Conservation (phyloP, 2,113 vertebrate species). For the Silurus asotus region DNA sequence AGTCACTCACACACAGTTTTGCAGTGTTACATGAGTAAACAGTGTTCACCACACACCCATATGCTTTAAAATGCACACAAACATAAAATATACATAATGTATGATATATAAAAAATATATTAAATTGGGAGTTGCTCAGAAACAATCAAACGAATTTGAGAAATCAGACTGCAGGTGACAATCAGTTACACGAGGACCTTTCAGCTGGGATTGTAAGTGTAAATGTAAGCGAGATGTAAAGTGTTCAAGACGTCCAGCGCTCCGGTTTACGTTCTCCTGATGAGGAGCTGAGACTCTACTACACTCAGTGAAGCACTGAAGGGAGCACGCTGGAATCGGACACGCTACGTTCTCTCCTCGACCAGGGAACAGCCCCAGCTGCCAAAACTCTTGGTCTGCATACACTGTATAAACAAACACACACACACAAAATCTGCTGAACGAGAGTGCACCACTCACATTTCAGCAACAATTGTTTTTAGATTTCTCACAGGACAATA, state of each 20-base stretch:
- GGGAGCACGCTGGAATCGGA: constrained; percentile 59
- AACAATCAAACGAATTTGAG: background rate
- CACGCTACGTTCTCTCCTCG: constrained; percentile 73
- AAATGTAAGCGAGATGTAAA: no score
- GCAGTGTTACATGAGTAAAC: no score
- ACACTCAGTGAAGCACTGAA: background rate
- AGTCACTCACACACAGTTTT: no score
- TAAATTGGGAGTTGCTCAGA: background rate
- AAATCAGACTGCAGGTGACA: background rate
- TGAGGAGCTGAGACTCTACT: background rate
- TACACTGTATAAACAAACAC: constrained; percentile 62
- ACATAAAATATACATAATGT: background rate
- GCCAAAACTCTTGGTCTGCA: constrained; percentile 74
- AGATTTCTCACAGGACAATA: no score
- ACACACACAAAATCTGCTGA: no score
- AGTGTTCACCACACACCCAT: background rate
- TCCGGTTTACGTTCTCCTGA: background rate
- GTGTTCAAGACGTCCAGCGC: background rate
- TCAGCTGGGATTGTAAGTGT: background rate
- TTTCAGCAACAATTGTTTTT: no score
- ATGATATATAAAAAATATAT: background rate
- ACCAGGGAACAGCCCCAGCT: constrained; percentile 73
- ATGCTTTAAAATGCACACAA: background rate
- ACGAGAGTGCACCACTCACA: no score
- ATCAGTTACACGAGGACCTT: background rate